Base-by-base conservation (phyloP, 2,113 vertebrate genomes). In the Plecturocebus donacophilus region DNA sequence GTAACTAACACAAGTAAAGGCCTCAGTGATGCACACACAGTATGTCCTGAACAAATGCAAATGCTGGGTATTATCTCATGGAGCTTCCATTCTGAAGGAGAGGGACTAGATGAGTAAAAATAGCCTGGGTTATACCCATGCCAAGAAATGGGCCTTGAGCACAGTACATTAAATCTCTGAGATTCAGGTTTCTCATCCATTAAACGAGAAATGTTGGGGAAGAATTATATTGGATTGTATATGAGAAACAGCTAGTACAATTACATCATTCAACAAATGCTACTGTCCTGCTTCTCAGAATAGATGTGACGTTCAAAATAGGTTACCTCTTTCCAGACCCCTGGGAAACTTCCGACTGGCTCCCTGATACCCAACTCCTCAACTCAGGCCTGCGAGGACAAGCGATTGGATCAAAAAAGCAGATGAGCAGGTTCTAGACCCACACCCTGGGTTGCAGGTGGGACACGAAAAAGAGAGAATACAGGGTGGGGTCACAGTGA, bases 401-500 rank as follows among this genome's bases (percentile, higher is more conserved):
- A 16, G 61, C 12, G 2, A 64, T 1, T 64, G 20, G 21, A 47
- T 23, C 30, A 52, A 20, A 58, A 56, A 71, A 42, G 45, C 19
- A 52, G 54, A 4, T 4, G 27, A n/a, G 10, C 0, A 61, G 42
- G 19, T 17, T 71, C 42, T 35, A 88, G 82, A 91, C 77, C 81
- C 20, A 32, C n/a, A 85, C 5, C 35, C 9, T 23, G 9, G 47
- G 0, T n/a, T 64, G n/a, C 35, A 88, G 25, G 40, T 2, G 1
- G 19, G 8, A 40, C 54, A 35, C 14, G 56, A 40, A 38, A 8
- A 11, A 10, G 9, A 54, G 9, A 45, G 10, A 79, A 54, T 38
- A 27, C 10, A 32, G 6, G 0, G 13, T 16, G 1, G 27, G 58
- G 75, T 75, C 38, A 30, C 8, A 27, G 27, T 0, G 6, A 25